A percentile compares a stretch with the other conserved stretches of the same genome.
These are phyloP conservation scores for Rallus crepitans DNA, from an alignment of 2,797 vertebrate genomes.

Conservation along the genomic window DNA sequence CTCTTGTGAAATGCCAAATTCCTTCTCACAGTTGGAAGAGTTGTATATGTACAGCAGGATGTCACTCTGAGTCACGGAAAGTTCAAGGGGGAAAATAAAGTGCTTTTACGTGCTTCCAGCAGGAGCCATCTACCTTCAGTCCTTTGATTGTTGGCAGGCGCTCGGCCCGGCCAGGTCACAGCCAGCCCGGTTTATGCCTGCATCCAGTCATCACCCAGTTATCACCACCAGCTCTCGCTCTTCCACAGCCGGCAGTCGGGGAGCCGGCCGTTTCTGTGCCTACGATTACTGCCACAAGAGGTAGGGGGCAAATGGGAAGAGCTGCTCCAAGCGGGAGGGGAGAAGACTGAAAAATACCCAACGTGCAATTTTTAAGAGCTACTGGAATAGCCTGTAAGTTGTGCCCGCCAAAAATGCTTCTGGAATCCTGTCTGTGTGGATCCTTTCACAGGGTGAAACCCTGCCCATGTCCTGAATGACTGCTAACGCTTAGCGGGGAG, in stretches of 20 bases:
- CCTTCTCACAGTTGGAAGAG: background rate
- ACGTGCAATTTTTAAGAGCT: background rate
- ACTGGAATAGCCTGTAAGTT: background rate
- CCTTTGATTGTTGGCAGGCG: background rate
- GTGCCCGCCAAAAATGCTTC: background rate
- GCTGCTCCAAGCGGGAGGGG: background rate
- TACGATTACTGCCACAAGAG: background rate
- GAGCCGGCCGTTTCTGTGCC: background rate
- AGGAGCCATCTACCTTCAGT: background rate
- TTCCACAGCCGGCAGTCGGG: rapidly evolving
- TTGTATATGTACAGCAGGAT: background rate
- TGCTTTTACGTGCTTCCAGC: background rate
- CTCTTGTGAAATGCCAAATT: background rate
- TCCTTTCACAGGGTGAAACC: background rate
- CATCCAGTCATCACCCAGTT: background rate
- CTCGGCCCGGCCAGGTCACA: background rate
- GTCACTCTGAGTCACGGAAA: background rate
- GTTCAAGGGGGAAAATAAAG: background rate
- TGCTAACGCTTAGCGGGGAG: background rate
- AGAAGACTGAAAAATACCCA: background rate
- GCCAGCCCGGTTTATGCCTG: background rate
- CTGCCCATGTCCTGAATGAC: background rate
- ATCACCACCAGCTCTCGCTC: rapidly evolving
- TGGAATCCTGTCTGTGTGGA: background rate
- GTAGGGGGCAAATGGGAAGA: background rate